phyloP scores from a whole-genome alignment of 1,140 invertebrate species.

The Papilio dardanus region DNA sequence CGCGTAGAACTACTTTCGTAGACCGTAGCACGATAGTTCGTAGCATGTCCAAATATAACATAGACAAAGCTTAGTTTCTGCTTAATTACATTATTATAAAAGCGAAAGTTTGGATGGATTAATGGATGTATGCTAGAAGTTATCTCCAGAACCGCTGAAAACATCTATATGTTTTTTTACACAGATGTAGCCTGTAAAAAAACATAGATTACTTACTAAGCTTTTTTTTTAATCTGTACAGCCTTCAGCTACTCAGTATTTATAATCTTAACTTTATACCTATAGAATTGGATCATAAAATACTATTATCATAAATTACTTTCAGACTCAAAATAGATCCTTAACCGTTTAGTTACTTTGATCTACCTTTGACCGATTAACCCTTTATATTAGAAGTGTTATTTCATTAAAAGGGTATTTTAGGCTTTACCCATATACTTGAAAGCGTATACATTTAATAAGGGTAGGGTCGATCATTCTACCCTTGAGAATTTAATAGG shows the following conservation, averaged over 20 bases:
- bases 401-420: slow-evolving; percentile 1
- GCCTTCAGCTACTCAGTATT: too few relatives aligned
- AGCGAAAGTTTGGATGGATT: too few relatives aligned
- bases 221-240: too few relatives aligned
- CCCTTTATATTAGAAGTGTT: slow-evolving; percentile 8
- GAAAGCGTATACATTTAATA: background rate
- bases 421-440: background rate
- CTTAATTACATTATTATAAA: background rate
- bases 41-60: background rate
- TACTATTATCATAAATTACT: background rate
- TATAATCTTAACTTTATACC: too few relatives aligned
- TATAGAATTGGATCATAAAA: background rate
- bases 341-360: background rate
- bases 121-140: too few relatives aligned
- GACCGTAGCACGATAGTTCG: background rate
- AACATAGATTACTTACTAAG: too few relatives aligned
- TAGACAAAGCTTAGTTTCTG: too few relatives aligned
- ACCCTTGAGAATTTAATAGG: background rate
- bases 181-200: too few relatives aligned
- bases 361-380: background rate
- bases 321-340: background rate
- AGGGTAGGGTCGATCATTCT: background rate
- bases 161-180: too few relatives aligned
- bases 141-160: too few relatives aligned
- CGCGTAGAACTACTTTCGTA: background rate